Evolutionary conservation across 2,113 vertebrate species (phyloP).

Genomic region (Salvelinus sp.): DNA sequence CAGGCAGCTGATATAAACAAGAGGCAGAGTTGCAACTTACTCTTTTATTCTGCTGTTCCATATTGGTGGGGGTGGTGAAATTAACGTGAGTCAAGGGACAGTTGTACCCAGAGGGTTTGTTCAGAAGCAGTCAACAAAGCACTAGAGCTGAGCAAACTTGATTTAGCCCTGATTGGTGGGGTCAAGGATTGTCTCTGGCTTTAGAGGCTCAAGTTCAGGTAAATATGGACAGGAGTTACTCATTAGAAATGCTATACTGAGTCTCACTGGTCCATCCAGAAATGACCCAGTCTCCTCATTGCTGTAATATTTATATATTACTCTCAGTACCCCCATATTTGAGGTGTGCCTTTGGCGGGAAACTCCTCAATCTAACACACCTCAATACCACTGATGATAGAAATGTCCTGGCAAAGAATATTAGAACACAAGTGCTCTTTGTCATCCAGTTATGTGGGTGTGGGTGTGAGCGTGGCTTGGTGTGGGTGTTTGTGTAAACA

Average conservation of each 20-base stretch:
- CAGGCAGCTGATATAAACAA: conserved; percentile 17
- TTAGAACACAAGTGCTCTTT: background rate
- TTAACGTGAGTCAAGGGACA: conserved; percentile 36
- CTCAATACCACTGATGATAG: too few relatives aligned
- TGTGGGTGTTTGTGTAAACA: conserved; percentile 9
- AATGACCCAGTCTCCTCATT: background rate
- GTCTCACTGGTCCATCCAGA: conserved; percentile 36
- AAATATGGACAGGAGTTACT: conserved; percentile 79
- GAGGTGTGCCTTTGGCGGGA: background rate
- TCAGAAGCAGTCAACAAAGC: conserved; percentile 41
- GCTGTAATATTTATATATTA: background rate
- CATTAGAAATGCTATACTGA: conserved; percentile 63
- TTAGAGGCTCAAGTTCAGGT: conserved; percentile 69
- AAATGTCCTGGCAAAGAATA: background rate
- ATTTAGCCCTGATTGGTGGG: conserved; percentile 42
- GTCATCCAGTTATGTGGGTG: background rate
- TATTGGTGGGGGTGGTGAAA: background rate
- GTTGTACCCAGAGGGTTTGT: conserved; percentile 61
- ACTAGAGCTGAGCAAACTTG: conserved; percentile 42
- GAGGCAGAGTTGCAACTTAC: background rate
- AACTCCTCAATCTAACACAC: background rate
- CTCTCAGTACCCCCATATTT: background rate
- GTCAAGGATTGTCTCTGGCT: conserved; percentile 61
- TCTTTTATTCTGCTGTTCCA: conserved; percentile 42
- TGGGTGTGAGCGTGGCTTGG: background rate